Conservation (phyloP, 2,888 invertebrate species). For the Gandaritis pyraliata region DNA sequence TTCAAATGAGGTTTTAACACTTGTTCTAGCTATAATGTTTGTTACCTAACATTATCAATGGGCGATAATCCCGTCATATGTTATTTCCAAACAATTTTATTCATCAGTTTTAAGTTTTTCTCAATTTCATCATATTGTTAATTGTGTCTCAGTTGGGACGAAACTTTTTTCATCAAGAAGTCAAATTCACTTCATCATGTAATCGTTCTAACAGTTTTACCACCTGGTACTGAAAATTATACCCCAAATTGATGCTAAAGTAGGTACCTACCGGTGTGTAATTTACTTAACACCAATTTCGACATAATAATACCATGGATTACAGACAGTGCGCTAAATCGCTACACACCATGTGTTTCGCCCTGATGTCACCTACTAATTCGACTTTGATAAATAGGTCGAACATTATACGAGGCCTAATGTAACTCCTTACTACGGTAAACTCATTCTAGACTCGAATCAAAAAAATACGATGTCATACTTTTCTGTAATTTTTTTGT, state of each 20-base stretch:
- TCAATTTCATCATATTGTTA: too few species aligned
- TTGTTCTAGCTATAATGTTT: constrained; percentile 25
- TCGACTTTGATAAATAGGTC: constrained; percentile 76
- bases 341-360: constrained; percentile 74
- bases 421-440: constrained; percentile 40
- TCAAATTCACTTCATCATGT: neutral
- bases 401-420: constrained; percentile 61
- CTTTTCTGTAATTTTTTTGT: too few species aligned
- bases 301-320: constrained; percentile 65
- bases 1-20: constrained; percentile 60
- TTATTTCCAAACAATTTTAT: too few species aligned
- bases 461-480: neutral
- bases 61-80: too few species aligned
- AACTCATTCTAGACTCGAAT: constrained; percentile 9
- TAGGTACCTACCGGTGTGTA: constrained; percentile 55
- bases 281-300: constrained; percentile 76
- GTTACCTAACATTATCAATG: too few species aligned
- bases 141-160: too few species aligned
- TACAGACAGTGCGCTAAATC: constrained; percentile 53
- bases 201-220: constrained; percentile 2
- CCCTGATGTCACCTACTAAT: constrained; percentile 76
- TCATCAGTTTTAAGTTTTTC: too few species aligned
- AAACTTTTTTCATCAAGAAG: neutral
- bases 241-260: constrained; percentile 43
- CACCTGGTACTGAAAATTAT: constrained; percentile 26